Conservation (phyloP, 2,888 invertebrate species). For the Trichopoda pennipes region DNA sequence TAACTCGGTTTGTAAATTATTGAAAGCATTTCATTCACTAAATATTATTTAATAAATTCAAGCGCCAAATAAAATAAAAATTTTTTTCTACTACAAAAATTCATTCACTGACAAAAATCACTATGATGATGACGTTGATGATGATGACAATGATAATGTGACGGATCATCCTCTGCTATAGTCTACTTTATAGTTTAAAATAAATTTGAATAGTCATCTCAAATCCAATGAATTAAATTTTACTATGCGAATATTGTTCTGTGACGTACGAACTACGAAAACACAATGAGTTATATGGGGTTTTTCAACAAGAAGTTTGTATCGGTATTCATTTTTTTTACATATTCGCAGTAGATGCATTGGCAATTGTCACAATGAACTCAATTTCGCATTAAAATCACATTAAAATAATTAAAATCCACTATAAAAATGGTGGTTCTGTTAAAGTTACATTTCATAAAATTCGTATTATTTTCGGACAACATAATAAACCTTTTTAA, state of each 20-base stretch:
- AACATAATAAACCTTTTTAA: too few relatives aligned
- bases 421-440: too few relatives aligned
- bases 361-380: too few relatives aligned
- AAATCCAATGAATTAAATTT: conserved; percentile 36
- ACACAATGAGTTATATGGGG: not conserved
- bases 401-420: too few relatives aligned
- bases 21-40: conserved; percentile 21
- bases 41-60: conserved; percentile 33
- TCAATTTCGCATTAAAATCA: too few relatives aligned
- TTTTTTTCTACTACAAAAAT: conserved; percentile 32
- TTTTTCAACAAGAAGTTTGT: too few relatives aligned
- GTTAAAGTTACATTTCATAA: too few relatives aligned
- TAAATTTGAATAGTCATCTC: conserved; percentile 59
- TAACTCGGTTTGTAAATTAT: not conserved
- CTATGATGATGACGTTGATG: conserved; percentile 37
- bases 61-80: conserved; percentile 39
- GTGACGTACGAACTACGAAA: conserved; percentile 3
- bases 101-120: conserved; percentile 35
- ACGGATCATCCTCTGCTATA: conserved; percentile 54
- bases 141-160: conserved; percentile 30
- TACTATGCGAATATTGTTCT: conserved; percentile 28
- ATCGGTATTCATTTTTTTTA: too few relatives aligned
- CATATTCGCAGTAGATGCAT: too few relatives aligned
- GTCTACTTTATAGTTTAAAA: conserved; percentile 39
- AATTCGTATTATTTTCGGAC: too few relatives aligned